phyloP scores from a whole-genome alignment of 37 sponge, comb jelly and placozoan genomes.

The Axinella damicornis region DNA sequence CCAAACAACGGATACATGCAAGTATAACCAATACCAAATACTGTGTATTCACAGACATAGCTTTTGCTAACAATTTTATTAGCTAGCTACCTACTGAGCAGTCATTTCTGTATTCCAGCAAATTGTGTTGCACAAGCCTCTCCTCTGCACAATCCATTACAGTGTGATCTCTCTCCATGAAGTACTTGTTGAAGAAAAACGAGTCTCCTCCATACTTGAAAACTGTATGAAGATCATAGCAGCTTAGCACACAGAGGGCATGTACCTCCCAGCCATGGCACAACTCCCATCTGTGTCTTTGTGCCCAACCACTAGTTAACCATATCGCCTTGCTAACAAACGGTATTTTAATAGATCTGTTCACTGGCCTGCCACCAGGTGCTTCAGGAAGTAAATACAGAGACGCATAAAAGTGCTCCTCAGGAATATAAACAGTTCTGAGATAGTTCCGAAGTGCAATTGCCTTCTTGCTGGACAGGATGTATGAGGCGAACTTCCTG shows the following conservation, averaged over 20 bases:
- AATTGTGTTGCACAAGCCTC: constrained; percentile 29
- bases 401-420: constrained; percentile 46
- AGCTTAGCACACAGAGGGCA: constrained; percentile 11
- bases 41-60: too few relatives aligned
- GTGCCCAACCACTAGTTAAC: too few relatives aligned
- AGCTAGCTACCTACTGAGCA: too few relatives aligned
- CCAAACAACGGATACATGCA: too few relatives aligned
- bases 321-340: too few relatives aligned
- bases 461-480: neutral
- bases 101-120: constrained; percentile 27
- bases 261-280: neutral
- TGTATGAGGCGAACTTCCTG: neutral
- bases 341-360: too few relatives aligned
- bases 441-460: neutral
- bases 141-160: constrained; percentile 65
- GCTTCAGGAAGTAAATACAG: constrained; percentile 13
- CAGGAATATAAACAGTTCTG: neutral
- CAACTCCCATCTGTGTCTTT: neutral
- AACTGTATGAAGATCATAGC: neutral
- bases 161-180: constrained; percentile 39
- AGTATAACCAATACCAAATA: too few relatives aligned
- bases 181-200: constrained; percentile 64
- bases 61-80: too few relatives aligned
- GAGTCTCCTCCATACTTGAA: neutral
- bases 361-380: constrained; percentile 8